Evolutionary conservation across 2,888 invertebrate species (phyloP).

Genomic region (Phaonia tiefii): DNA sequence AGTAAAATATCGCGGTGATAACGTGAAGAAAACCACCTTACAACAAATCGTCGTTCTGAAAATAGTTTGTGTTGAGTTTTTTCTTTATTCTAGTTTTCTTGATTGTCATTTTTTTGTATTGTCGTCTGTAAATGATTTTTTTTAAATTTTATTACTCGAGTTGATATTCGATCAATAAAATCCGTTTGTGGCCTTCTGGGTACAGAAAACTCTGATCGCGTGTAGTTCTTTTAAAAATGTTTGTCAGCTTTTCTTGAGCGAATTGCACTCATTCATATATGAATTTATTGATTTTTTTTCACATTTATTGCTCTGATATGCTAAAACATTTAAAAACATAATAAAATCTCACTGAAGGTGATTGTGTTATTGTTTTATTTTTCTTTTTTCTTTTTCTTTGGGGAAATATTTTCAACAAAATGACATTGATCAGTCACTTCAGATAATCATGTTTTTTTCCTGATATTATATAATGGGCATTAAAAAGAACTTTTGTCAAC

Average conservation of each 20-base stretch:
- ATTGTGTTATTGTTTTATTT: slow-evolving; percentile 27
- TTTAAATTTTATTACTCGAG: slow-evolving; percentile 2
- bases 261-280: slow-evolving; percentile 16
- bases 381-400: slow-evolving; percentile 8
- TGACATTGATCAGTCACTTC: slow-evolving; percentile 62
- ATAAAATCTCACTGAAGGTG: slow-evolving; percentile 35
- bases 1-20: neutral
- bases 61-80: slow-evolving; percentile 47
- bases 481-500: slow-evolving; percentile 27
- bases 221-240: neutral
- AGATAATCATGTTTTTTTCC: slow-evolving; percentile 63
- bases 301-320: too few species aligned
- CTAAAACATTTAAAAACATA: too few species aligned
- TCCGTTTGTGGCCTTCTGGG: slow-evolving; percentile 53
- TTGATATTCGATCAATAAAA: slow-evolving; percentile 46
- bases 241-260: slow-evolving; percentile 25
- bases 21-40: slow-evolving; percentile 57
- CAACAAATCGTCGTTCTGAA: slow-evolving; percentile 3
- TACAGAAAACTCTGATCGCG: slow-evolving; percentile 26
- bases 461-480: slow-evolving; percentile 61
- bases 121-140: slow-evolving; percentile 7
- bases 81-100: slow-evolving; percentile 7
- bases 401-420: slow-evolving; percentile 37
- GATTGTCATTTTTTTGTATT: slow-evolving; percentile 17
- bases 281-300: too few species aligned